A percentile compares a stretch with the other conserved stretches of the same genome.
phyloP scores from a whole-genome alignment of 1,140 invertebrate species.

The Drosophila nigrodunni region DNA sequence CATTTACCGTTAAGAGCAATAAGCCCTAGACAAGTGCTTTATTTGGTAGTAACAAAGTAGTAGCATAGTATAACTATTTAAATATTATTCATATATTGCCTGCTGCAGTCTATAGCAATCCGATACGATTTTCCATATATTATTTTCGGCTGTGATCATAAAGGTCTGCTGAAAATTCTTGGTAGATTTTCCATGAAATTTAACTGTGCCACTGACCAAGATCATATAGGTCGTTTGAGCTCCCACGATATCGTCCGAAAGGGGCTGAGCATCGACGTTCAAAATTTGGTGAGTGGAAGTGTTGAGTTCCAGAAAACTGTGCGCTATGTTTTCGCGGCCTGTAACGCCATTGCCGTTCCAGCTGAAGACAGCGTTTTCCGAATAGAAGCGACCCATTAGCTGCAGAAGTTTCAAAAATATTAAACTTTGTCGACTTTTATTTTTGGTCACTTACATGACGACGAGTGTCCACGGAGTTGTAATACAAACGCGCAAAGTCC shows the following conservation, averaged over 20 bases:
- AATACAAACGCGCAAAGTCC: constrained; percentile 93
- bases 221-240: constrained; percentile 90
- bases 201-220: constrained; percentile 90
- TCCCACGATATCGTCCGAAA: constrained; percentile 88
- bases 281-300: constrained; percentile 88
- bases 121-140: constrained; percentile 95
- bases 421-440: not conserved
- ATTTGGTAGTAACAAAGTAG: too few relatives aligned
- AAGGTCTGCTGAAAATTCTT: constrained; percentile 93
- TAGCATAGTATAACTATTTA: too few relatives aligned
- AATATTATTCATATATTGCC: not conserved
- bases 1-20: constrained; percentile 22
- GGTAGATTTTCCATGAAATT: constrained; percentile 86
- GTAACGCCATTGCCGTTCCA: constrained; percentile 94
- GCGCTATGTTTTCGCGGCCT: constrained; percentile 91
- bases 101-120: constrained; percentile 93
- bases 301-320: constrained; percentile 91
- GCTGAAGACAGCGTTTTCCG: constrained; percentile 91
- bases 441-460: constrained; percentile 88
- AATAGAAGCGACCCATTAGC: constrained; percentile 91
- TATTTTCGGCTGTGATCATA: constrained; percentile 91
- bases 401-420: constrained; percentile 71
- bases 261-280: constrained; percentile 92
- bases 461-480: constrained; percentile 92
- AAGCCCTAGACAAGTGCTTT: constrained; percentile 10